Evolutionary conservation across 1,140 invertebrate genomes (phyloP), one percentile per base, ranked within the genome.

Genomic region (Varroa destructor): DNA sequence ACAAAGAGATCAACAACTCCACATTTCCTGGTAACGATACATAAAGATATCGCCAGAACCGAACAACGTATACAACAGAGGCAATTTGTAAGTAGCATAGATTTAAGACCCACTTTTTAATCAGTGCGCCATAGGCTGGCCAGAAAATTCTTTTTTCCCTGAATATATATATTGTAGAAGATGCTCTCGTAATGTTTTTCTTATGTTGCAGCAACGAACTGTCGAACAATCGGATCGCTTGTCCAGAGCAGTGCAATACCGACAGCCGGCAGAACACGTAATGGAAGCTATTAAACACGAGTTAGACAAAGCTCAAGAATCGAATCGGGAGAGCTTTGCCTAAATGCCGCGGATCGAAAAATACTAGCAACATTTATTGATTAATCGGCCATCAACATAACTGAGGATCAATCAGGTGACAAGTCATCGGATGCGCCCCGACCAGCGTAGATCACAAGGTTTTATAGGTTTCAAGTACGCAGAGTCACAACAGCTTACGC

Each of bases 261-360:
- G 61, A 40, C 12, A 67, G 40, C 61, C 61, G 37, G 40, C 61
- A 37, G 40, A 12, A 40, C 10, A 46, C 2, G 61, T 67, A 4
- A 67, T 67, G 40, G 61, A 67, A 14, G 61, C 61, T 46, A 67
- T 67, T 8, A 12, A 37, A 67, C 61, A 67, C 8, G 61, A 67
- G 46, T 37, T 67, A 2, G 61, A 67, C 46, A 14, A 14, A 46
- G 61, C 61, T 2, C 61, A 67, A 40, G 61, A 67, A 1, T 67
- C 46, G 40, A 40, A 40, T 3, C 40, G 46, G 37, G 61, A 67
- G 8, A 67, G 61, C 36, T 67, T 67, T 37, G 61, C 61, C 36
- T 67, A 51, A 51, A 8, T 8, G 3, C 46, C 46, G 46, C 46
- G 3, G 8, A 51, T 51, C 46, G 46, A 8, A 8, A 51, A 51